Conservation (phyloP, 2,113 vertebrate genomes). For the Taurulus bubalis region DNA sequence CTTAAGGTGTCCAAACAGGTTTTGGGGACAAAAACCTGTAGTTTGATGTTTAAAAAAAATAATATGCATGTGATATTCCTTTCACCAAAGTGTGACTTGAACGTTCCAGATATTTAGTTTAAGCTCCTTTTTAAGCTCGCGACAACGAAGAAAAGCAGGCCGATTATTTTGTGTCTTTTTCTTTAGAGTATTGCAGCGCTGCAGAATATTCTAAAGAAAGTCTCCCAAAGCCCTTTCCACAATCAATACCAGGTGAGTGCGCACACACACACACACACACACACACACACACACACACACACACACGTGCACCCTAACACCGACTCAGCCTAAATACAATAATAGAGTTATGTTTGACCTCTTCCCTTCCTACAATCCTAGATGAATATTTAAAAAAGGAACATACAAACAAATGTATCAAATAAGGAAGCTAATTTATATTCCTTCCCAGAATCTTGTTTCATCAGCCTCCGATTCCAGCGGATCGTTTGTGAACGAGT, state of each 20-base stretch:
- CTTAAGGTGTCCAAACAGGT: not conserved
- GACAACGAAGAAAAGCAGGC: no score
- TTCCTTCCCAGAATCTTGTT: constrained; percentile 12
- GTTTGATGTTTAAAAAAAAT: no score
- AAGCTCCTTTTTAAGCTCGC: not conserved
- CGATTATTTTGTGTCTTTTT: not conserved
- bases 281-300: not conserved
- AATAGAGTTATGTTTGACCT: not conserved
- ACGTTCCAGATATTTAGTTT: not conserved
- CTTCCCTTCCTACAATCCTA: not conserved
- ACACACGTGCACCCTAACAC: not conserved
- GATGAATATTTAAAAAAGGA: not conserved
- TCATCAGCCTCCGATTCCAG: constrained; percentile 35
- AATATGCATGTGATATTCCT: not conserved
- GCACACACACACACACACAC: not conserved
- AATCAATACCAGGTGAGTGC: constrained; percentile 52
- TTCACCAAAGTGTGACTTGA: not conserved
- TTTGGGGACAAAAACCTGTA: not conserved
- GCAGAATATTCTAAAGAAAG: constrained; percentile 64
- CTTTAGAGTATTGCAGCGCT: constrained; percentile 53
- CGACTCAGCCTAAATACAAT: not conserved
- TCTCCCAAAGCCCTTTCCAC: constrained; percentile 49
- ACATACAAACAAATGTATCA: no score
- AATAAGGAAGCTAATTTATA: no score
- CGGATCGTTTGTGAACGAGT: not conserved